Evolutionary conservation across 2,797 vertebrate species (phyloP).

Genomic region (Malacoctenus gilli): DNA sequence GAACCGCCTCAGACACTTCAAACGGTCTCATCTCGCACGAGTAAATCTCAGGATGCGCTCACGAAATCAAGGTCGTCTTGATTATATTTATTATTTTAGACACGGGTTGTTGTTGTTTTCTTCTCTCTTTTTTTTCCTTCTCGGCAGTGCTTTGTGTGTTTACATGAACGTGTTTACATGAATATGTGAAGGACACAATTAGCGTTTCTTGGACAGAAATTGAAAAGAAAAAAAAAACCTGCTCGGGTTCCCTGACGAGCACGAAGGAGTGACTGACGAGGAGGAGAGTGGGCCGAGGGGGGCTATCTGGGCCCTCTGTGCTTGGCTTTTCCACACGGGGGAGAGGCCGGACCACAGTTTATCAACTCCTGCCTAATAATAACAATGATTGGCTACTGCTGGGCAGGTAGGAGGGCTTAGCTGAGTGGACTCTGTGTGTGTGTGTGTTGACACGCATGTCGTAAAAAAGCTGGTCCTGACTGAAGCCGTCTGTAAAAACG

Average conservation of each 20-base stretch:
- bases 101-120: too few species aligned
- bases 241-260: neutral
- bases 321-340: conserved; percentile 73
- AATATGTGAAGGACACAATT: neutral
- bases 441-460: conserved; percentile 8
- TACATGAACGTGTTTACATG: neutral
- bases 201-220: neutral
- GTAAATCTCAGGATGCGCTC: neutral
- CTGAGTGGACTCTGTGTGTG: neutral
- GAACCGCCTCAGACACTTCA: conserved; percentile 5
- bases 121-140: too few species aligned
- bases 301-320: conserved; percentile 19
- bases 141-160: neutral
- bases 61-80: neutral
- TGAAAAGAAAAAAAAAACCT: too few species aligned
- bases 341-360: conserved; percentile 60
- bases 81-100: neutral
- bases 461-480: conserved; percentile 1
- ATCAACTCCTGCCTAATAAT: conserved; percentile 48
- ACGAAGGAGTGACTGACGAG: neutral
- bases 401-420: conserved; percentile 34
- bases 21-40: neutral
- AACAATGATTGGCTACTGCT: conserved; percentile 41
- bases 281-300: neutral
- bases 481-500: too few species aligned